Conservation (phyloP, 2,113 vertebrate species). For the Micronycteris hirsuta region DNA sequence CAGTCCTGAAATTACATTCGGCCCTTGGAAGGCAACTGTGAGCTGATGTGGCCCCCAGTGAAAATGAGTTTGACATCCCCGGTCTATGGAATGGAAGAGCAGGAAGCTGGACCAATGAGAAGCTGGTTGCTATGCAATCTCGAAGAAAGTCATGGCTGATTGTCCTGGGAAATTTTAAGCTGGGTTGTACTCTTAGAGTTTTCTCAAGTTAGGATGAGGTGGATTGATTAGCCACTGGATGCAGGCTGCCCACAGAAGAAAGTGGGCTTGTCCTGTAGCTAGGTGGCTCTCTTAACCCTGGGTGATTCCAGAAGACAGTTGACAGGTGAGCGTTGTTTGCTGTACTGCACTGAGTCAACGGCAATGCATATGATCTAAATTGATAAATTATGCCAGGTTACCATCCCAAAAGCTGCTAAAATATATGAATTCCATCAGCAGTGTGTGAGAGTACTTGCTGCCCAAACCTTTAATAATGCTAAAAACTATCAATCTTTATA, state of each 20-base stretch:
- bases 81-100: neutral
- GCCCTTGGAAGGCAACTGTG: no score
- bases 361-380: neutral
- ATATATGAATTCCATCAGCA: neutral
- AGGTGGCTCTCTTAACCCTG: neutral
- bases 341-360: neutral
- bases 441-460: neutral
- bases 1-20: no score
- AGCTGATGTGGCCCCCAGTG: no score
- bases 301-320: neutral
- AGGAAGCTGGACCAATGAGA: neutral
- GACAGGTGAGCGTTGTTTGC: neutral
- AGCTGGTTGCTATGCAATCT: neutral
- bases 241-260: neutral
- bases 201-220: neutral
- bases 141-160: neutral
- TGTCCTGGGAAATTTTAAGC: neutral
- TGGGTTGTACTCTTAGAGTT: neutral
- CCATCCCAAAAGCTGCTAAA: neutral
- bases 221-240: neutral
- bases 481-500: neutral
- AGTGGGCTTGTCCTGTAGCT: neutral
- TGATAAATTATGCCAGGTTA: neutral
- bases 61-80: no score
- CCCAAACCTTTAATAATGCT: neutral